Base-by-base conservation (phyloP, 1,140 invertebrate species). In the Mactra quadrangularis region DNA sequence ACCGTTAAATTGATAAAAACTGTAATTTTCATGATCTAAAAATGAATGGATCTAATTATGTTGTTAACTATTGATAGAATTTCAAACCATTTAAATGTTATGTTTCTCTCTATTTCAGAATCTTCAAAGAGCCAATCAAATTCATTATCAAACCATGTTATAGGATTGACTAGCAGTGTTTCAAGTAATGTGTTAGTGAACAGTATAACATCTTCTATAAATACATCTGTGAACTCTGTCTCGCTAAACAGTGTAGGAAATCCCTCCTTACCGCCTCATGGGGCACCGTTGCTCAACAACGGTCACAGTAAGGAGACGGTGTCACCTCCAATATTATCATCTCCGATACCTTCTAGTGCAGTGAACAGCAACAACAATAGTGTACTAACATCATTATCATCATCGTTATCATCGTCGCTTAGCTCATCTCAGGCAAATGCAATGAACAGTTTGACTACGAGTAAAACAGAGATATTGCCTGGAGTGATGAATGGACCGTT, bases 401-500 rank as follows among this genome's bases (percentile, higher is more conserved):
- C 85, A 68, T 87, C 84, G 70, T 52, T 62, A 68, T 70, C 70
- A 84, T 64, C 83, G 19, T 53, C 76, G 13, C 27, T 52, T 57
- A 17, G 75, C 22, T 86, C 85, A 82, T 86, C 84, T 86, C 88
- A 90, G 82, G 85, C 86, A 72, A 87, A 82, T 62, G 87, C 83
- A 82, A 90, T 86, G 72, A 87, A 62, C 85, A 84, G 66, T 85
- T 71, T 71, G 55, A 87, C 79, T 75, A 87, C 85, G 78, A 87
- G 84, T 84, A 86, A 71, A 77, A 76, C 92, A 75, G 89, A 91
- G 68, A 84, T 77, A 31, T 75, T 62, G 55, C 68, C 78, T 41
- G 68, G 50, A 81, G 87, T 90, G 22, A 89, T 91, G 87, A 93
- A 92, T 87, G 91, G 91, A 85, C 91, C 91, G 72, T 66, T 87